Percentiles rank a stretch among this genome's conserved stretches.
phyloP scores from a whole-genome alignment of 1,140 invertebrate genomes.

The Dendroctonus valens region DNA sequence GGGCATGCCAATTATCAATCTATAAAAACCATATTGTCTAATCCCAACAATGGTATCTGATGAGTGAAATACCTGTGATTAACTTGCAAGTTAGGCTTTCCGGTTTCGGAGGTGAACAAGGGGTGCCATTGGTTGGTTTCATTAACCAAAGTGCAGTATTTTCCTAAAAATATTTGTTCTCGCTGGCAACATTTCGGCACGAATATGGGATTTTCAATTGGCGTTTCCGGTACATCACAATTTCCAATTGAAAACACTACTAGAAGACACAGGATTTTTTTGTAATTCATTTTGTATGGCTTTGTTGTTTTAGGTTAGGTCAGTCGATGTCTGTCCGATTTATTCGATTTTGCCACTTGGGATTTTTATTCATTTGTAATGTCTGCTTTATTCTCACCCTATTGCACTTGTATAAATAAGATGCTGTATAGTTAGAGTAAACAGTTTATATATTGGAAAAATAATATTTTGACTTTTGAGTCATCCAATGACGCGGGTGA shows the following conservation, averaged over 20 bases:
- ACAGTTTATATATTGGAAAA: too few relatives aligned
- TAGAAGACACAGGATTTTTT: not conserved
- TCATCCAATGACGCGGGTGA: too few relatives aligned
- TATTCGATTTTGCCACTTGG: too few relatives aligned
- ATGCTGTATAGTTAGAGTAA: too few relatives aligned
- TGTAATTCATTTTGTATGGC: slow-evolving; percentile 5
- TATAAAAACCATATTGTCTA: slow-evolving; percentile 41
- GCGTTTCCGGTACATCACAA: too few relatives aligned
- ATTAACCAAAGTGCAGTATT: slow-evolving; percentile 60
- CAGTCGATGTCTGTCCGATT: not conserved
- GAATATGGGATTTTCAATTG: slow-evolving; percentile 40
- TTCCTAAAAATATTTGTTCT: slow-evolving; percentile 68
- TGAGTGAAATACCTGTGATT: slow-evolving; percentile 45
- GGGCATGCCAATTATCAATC: slow-evolving; percentile 64
- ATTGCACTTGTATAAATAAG: too few relatives aligned
- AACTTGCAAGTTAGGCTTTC: slow-evolving; percentile 53
- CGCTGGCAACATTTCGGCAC: slow-evolving; percentile 77
- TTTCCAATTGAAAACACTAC: too few relatives aligned
- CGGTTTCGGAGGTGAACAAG: slow-evolving; percentile 61
- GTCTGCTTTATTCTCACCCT: too few relatives aligned
- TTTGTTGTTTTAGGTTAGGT: slow-evolving; percentile 18
- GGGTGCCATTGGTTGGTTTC: slow-evolving; percentile 63
- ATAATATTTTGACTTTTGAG: too few relatives aligned
- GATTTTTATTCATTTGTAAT: too few relatives aligned
- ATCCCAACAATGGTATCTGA: too few relatives aligned